Evolutionary conservation across 37 sponge, comb jelly and placozoan genomes (phyloP), one percentile per base, ranked within the genome.

Genomic region (Aphrocallistes beatrix): DNA sequence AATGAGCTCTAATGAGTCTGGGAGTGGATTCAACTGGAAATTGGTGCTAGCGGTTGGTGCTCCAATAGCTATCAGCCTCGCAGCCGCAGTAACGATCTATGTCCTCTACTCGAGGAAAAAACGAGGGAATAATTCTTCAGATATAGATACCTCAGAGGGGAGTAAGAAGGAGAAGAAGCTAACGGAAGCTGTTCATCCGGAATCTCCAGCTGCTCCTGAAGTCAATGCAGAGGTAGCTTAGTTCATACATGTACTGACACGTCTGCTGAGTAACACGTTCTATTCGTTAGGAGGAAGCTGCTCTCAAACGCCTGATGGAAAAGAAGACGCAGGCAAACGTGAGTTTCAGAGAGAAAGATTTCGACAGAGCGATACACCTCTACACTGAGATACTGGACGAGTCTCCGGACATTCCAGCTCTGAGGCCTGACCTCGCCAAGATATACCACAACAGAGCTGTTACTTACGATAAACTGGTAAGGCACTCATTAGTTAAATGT

Each of bases 11-110:
- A 19, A 30, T 25, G 75, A 60, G 34, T 25, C 8, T 30, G 75
- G 75, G n/a, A 60, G 21, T 60, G 75, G 75, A 25, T 60, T 60
- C 75, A 60, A 60, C 75, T 60, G 75, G 75, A 60, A 13, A 60
- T 30, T 32, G 3, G 34, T 60, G 1, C 75, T 60, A 28, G 34
- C 34, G 25, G 21, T 60, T 21, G 34, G 32, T 25, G 75, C 75
- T 60, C 75, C 75, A 6, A 60, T 60, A 25, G 75, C 21, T 60
- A 6, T 60, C 75, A 60, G 75, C n/a, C 8, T 60, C 34, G 75
- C 75, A 30, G 75, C 75, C 10, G 75, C n/a, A 25, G 49, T 47
- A 13, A 19, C 75, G 10, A 60, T 60, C n/a, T 60, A 19, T 60
- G n/a, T 60, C 10, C n/a, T 25, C 21, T 60, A 60, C n/a, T 60